phyloP scores from a whole-genome alignment of 1,140 invertebrate genomes.

The Magallana gigas region DNA sequence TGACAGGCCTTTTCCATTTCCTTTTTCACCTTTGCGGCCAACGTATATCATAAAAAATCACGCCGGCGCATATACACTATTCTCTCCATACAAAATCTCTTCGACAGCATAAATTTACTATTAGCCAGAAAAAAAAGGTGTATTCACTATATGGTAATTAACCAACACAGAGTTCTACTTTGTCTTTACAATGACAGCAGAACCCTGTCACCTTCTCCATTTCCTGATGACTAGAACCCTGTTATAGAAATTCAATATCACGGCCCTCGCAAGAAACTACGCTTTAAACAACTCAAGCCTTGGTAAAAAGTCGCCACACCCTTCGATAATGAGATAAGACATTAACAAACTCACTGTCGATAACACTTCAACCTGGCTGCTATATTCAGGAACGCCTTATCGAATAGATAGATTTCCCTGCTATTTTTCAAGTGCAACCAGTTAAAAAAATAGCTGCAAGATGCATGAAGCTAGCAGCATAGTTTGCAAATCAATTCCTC shows the following conservation, averaged over 20 bases:
- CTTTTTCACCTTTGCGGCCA: neutral
- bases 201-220: slow-evolving; percentile 3
- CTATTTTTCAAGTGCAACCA: slow-evolving; percentile 22
- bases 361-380: slow-evolving; percentile 2
- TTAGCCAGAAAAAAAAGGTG: neutral
- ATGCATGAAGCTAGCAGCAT: neutral
- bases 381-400: slow-evolving; percentile 20
- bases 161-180: slow-evolving; percentile 3
- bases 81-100: neutral
- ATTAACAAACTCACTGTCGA: slow-evolving; percentile 22
- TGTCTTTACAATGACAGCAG: slow-evolving; percentile 32
- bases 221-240: neutral
- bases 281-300: slow-evolving; percentile 10
- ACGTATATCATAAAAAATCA: slow-evolving; percentile 2
- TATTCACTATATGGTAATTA: slow-evolving; percentile 23
- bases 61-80: neutral
- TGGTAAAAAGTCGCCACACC: slow-evolving; percentile 9
- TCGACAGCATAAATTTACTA: slow-evolving; percentile 9
- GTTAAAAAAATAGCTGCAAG: neutral
- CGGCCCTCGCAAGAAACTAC: neutral
- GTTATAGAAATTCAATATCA: slow-evolving; percentile 19
- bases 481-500: slow-evolving; percentile 8
- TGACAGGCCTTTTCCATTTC: slow-evolving; percentile 32
- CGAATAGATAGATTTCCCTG: neutral
- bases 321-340: slow-evolving; percentile 19